A percentile compares a stretch with the other conserved stretches of the same genome.
phyloP scores from a whole-genome alignment of 2,888 invertebrate species.

The Amiota communis region DNA sequence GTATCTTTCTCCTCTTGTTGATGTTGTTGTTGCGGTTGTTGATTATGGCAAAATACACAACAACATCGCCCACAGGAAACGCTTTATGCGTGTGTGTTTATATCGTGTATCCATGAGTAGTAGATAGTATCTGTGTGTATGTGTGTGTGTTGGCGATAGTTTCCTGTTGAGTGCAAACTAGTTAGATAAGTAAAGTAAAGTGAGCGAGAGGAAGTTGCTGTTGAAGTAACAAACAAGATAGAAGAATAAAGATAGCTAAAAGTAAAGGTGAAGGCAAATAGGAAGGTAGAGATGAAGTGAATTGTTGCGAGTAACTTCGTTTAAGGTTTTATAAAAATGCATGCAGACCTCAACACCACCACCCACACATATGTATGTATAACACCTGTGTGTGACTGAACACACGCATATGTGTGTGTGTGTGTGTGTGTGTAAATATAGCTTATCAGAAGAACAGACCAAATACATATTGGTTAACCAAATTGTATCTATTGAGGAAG shows the following conservation, averaged over 20 bases:
- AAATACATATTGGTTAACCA: background rate
- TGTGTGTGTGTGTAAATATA: background rate
- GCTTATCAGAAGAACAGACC: background rate
- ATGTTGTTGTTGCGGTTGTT: constrained; percentile 4
- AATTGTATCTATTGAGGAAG: too few relatives aligned
- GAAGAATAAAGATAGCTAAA: background rate
- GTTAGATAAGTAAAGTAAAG: constrained; percentile 38
- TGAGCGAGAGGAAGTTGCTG: too few relatives aligned
- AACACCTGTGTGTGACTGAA: background rate
- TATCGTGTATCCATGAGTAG: too few relatives aligned
- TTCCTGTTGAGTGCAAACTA: constrained; percentile 66
- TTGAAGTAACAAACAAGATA: constrained; percentile 29
- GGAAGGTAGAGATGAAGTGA: background rate
- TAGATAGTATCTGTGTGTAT: too few relatives aligned
- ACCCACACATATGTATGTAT: background rate
- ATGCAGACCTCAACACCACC: background rate
- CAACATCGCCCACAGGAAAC: constrained; percentile 67
- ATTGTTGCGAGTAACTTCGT: background rate
- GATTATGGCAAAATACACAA: background rate
- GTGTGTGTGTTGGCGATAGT: constrained; percentile 58
- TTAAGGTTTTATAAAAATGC: background rate
- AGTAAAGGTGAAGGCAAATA: background rate
- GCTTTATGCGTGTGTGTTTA: constrained; percentile 27
- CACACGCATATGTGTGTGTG: background rate
- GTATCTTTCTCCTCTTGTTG: background rate